These are phyloP conservation scores for silkworm (Bombyx mori) DNA, from an alignment of 1,140 invertebrate species.

Conservation along the genomic window ASM3026992v2 NC_085111.1:10002501-10003000, in stretches of 20 bases:
- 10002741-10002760: too few species aligned
- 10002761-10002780: conserved; percentile 3
- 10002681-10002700: conserved; percentile 7
- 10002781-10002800: neutral
- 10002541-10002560: conserved; percentile 24
- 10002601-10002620: conserved; percentile 23
- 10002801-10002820: neutral
- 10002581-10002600: conserved; percentile 1
- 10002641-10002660: neutral
- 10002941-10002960: conserved; percentile 1
- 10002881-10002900: too few species aligned
- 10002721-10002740: too few species aligned
- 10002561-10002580: conserved; percentile 30
- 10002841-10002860: conserved; percentile 14
- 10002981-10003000: neutral
- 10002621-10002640: conserved; percentile 41
- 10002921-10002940: conserved; percentile 9
- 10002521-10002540: conserved; percentile 15
- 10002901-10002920: neutral
- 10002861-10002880: conserved; percentile 2
- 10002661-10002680: too few species aligned
- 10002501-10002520: conserved; percentile 4
- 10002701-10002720: too few species aligned
- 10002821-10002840: conserved; percentile 8
- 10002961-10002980: neutral